phyloP scores from a whole-genome alignment of 2,888 invertebrate genomes.

The Andrena haemorrhoa region DNA sequence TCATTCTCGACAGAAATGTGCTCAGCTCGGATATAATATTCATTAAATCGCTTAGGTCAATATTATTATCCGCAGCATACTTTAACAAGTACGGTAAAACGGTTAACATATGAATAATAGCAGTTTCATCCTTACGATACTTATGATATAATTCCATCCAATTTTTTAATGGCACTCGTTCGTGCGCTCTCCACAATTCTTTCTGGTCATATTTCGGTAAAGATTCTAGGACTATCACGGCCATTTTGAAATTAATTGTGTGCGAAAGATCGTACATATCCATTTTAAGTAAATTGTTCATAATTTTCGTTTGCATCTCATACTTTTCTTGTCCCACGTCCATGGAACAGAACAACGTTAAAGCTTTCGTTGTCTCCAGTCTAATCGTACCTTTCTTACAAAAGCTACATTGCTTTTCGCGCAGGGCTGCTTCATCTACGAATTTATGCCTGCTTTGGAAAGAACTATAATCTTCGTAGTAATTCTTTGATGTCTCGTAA shows the following conservation, averaged over 20 bases:
- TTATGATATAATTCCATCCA: constrained; percentile 77
- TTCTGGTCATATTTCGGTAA: constrained; percentile 67
- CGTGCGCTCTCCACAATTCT: constrained; percentile 60
- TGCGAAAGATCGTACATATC: constrained; percentile 70
- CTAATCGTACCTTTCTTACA: constrained; percentile 64
- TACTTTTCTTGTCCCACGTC: constrained; percentile 60
- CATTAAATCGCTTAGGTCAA: constrained; percentile 33
- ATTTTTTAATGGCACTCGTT: constrained; percentile 73
- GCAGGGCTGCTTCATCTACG: constrained; percentile 13
- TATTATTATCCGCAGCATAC: constrained; percentile 45
- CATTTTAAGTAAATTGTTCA: constrained; percentile 75
- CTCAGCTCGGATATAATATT: constrained; percentile 28
- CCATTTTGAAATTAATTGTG: constrained; percentile 75
- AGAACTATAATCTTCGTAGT: constrained; percentile 22
- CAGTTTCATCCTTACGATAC: constrained; percentile 79
- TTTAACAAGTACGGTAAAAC: constrained; percentile 77
- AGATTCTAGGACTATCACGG: constrained; percentile 81
- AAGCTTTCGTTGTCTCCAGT: constrained; percentile 72
- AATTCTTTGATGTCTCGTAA: constrained; percentile 23
- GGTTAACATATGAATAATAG: constrained; percentile 79
- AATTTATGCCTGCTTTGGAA: constrained; percentile 39
- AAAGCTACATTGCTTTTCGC: constrained; percentile 22
- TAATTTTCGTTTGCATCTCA: constrained; percentile 68
- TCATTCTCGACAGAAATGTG: constrained; percentile 14
- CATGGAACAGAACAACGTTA: constrained; percentile 76